Evolutionary conservation across 2,113 vertebrate genomes (phyloP).

Genomic region (zebrafish (Danio rerio)): GRCz12tu NC_133176.1:45810501-45811000

Average conservation of each 20-base stretch:
- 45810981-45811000: too few relatives aligned
- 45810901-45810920: conserved; percentile 68
- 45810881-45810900: conserved; percentile 68
- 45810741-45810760: too few relatives aligned
- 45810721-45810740: conserved; percentile 47
- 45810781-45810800: conserved; percentile 70
- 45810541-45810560: too few relatives aligned
- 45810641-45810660: too few relatives aligned
- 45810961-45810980: conserved; percentile 30
- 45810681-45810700: conserved; percentile 46
- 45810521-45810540: too few relatives aligned
- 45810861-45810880: conserved; percentile 65
- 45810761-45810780: conserved; percentile 67
- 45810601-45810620: too few relatives aligned
- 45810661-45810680: too few relatives aligned
- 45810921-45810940: conserved; percentile 62
- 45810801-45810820: conserved; percentile 34
- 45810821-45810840: conserved; percentile 56
- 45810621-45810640: too few relatives aligned
- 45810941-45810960: conserved; percentile 54
- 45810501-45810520: too few relatives aligned
- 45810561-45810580: too few relatives aligned
- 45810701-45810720: conserved; percentile 50
- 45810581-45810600: too few relatives aligned
- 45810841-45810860: conserved; percentile 64